phyloP scores from a whole-genome alignment of 2,888 invertebrate genomes.

The Pseudoips prasinana region DNA sequence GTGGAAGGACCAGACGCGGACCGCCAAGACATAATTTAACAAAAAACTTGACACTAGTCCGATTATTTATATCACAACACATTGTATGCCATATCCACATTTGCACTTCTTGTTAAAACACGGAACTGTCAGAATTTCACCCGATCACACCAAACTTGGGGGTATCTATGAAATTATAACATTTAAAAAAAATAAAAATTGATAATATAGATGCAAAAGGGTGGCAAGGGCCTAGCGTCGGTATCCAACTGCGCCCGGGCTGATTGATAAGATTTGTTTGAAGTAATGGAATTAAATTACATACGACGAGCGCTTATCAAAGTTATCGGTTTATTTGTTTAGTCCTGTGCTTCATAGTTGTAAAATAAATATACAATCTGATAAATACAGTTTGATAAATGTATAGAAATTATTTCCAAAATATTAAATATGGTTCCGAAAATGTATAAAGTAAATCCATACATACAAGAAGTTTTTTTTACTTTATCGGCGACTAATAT shows the following conservation, averaged over 20 bases:
- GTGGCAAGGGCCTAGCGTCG: constrained; percentile 15
- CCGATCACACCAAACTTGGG: constrained; percentile 10
- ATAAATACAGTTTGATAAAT: no score
- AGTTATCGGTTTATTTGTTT: constrained; percentile 68
- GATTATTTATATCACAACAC: constrained; percentile 43
- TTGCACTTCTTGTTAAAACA: constrained; percentile 29
- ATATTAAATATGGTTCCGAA: no score
- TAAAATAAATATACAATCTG: constrained; percentile 1
- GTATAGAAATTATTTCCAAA: no score
- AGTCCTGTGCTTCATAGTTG: constrained; percentile 38
- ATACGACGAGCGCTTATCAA: constrained; percentile 63
- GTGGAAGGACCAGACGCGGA: constrained; percentile 49
- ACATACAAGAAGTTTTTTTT: no score
- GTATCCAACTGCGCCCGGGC: constrained; percentile 39
- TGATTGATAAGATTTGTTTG: constrained; percentile 67
- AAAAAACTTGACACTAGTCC: constrained; percentile 47
- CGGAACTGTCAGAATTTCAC: constrained; percentile 12
- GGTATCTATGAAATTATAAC: constrained; percentile 21
- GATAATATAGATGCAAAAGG: no score
- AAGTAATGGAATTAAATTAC: constrained; percentile 54
- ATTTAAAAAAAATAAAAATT: constrained; percentile 1
- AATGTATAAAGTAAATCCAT: no score
- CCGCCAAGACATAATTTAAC: constrained; percentile 47
- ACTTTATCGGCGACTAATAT: no score
- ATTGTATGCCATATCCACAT: constrained; percentile 61